Percentiles rank a stretch among this genome's conserved stretches.
These are phyloP conservation scores for Rhinichthys klamathensis DNA, from an alignment of 2,113 vertebrate genomes.

Conservation along the genomic window DNA sequence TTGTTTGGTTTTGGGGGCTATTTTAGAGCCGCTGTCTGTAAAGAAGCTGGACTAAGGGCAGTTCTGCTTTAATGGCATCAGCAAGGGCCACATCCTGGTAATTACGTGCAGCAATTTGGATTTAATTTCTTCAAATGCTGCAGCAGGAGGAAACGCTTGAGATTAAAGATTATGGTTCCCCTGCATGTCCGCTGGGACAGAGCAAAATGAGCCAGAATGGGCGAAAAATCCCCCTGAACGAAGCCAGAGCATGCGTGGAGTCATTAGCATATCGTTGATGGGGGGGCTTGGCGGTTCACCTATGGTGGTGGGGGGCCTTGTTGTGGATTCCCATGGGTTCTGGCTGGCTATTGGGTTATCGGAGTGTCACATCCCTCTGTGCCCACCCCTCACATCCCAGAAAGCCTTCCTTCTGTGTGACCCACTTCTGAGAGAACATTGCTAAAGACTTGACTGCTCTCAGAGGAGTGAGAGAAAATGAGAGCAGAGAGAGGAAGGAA, in stretches of 20 bases:
- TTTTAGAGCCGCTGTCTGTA: conserved; percentile 3
- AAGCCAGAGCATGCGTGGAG: conserved; percentile 52
- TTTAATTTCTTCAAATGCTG: conserved; percentile 60
- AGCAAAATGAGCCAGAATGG: conserved; percentile 42
- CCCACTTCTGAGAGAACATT: conserved; percentile 77
- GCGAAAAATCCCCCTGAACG: conserved; percentile 55
- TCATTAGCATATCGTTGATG: conserved; percentile 60
- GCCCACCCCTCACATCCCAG: conserved; percentile 73
- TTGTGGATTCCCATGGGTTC: conserved; percentile 54
- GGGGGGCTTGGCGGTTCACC: not conserved
- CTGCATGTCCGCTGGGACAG: conserved; percentile 57
- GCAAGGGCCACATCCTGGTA: conserved; percentile 57
- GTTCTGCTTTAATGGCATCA: conserved; percentile 53
- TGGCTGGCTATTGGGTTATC: conserved; percentile 60
- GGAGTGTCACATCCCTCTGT: conserved; percentile 75
- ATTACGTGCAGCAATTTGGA: conserved; percentile 62
- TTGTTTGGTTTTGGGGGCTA: conserved; percentile 36
- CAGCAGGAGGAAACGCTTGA: conserved; percentile 59
- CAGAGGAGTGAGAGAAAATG: conserved; percentile 50
- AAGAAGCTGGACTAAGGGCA: conserved; percentile 34
- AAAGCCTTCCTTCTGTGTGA: conserved; percentile 78
- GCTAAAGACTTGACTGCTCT: conserved; percentile 50
- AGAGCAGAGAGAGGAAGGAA: conserved; percentile 50
- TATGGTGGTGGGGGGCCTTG: conserved; percentile 31
- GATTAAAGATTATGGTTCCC: conserved; percentile 61